Evolutionary conservation across 2,797 vertebrate species (phyloP), one percentile per base, ranked within the genome.

Genomic region (Eurystomus glaucurus): DNA sequence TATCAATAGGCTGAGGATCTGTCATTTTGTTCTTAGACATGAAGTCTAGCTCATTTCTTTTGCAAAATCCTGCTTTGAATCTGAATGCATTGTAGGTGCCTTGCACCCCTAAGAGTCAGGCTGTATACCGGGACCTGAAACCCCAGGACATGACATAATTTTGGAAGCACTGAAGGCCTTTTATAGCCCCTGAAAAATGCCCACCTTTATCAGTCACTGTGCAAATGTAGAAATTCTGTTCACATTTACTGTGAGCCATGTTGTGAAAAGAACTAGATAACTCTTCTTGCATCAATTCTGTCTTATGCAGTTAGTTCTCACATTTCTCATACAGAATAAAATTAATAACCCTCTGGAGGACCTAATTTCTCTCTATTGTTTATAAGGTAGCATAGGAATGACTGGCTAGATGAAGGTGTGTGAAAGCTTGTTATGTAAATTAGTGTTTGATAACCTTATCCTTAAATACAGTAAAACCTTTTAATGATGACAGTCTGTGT

Each of bases 271-370:
- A 20, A 39, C 55, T 78, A 70, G 50, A 74, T 89, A 6, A 22
- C 28, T 58, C 39, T 66, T 88, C 69, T 48, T 91, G 35, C 8
- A n/a, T 85, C 33, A 25, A 5, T 61, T 93, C 35, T 84, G 26
- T 65, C n/a, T 58, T 71, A 11, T 82, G 5, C 26, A 45, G 31
- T 83, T 84, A 46, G 23, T 55, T 54, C 41, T 85, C 60, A n/a
- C 61, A 50, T 92, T 90, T 88, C 57, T 71, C 54, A 26, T 33
- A 50, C 33, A 69, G 68, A 88, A 83, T 69, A 89, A 87, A 91
- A 88, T 71, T 78, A 92, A 71, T 68, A 81, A 71, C 29, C 7
- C 5, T 33, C 35, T 88, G 57, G 45, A 90, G 35, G 8, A 90
- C 15, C 35, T 64, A 35, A 45, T 89, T 92, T 69, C 14, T 84